A percentile compares a stretch with the other conserved stretches of the same genome.
Evolutionary conservation across 2,797 vertebrate genomes (phyloP).

Genomic region (Sebastes minor): DNA sequence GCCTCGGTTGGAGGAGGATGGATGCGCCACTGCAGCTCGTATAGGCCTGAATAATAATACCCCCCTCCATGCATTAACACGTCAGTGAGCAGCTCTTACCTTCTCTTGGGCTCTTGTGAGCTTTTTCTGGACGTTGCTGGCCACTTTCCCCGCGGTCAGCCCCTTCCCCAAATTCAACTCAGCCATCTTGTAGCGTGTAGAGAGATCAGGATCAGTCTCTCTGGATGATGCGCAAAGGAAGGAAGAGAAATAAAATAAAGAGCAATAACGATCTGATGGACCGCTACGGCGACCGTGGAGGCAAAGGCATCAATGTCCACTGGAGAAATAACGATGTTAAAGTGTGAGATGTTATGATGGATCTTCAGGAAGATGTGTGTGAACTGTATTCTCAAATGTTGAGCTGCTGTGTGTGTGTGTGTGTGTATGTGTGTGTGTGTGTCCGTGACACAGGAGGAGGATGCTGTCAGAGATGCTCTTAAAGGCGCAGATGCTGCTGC

Average conservation of each 20-base stretch:
- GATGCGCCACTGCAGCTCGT: background rate
- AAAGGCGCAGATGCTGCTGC: constrained; percentile 71
- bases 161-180: constrained; percentile 97
- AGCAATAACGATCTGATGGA: constrained; percentile 57
- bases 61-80: background rate
- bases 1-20: constrained; percentile 33
- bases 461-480: constrained; percentile 76
- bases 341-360: background rate
- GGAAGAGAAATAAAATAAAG: constrained; percentile 21
- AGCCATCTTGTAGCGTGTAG: constrained; percentile 87
- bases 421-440: constrained; percentile 33
- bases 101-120: constrained; percentile 96
- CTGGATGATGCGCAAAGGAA: constrained; percentile 43
- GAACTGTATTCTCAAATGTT: constrained; percentile 49
- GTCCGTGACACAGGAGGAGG: constrained; percentile 64
- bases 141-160: constrained; percentile 95
- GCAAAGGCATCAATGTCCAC: constrained; percentile 69
- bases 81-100: constrained; percentile 77
- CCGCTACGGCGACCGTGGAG: constrained; percentile 60
- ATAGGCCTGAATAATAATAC: constrained; percentile 28
- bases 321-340: constrained; percentile 24
- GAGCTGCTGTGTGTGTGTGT: constrained; percentile 24
- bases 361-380: constrained; percentile 10
- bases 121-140: constrained; percentile 98
- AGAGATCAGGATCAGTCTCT: constrained; percentile 44